These are phyloP conservation scores for Mergus octosetaceus DNA, from an alignment of 2,797 vertebrate species.

Conservation along the genomic window DNA sequence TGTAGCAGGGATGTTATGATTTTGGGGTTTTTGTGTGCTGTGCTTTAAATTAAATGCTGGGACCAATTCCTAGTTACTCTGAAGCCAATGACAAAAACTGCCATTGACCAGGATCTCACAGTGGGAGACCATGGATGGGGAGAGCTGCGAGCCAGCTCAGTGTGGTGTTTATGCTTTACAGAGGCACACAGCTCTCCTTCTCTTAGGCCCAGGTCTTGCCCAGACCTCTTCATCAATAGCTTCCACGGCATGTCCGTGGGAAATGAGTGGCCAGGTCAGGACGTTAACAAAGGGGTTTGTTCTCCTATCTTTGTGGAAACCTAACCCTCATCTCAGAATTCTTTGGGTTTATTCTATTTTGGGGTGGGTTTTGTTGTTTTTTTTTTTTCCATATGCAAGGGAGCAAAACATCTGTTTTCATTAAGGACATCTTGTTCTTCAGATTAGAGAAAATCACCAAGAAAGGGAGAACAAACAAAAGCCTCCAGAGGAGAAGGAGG, in stretches of 20 bases:
- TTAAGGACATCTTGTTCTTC: slow-evolving; percentile 66
- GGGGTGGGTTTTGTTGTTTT: neutral
- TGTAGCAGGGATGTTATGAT: slow-evolving; percentile 66
- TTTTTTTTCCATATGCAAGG: slow-evolving; percentile 24
- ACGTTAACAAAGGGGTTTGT: neutral
- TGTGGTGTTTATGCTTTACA: slow-evolving; percentile 34
- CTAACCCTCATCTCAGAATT: neutral
- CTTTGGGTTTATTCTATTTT: slow-evolving; percentile 39
- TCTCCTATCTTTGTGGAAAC: neutral
- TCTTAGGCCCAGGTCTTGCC: neutral
- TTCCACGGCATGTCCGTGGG: fast-evolving
- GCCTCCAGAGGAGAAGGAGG: slow-evolving; percentile 19
- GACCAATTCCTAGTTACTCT: slow-evolving; percentile 36
- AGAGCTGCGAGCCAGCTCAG: slow-evolving; percentile 46
- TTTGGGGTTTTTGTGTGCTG: slow-evolving; percentile 46
- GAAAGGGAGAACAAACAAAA: slow-evolving; percentile 58
- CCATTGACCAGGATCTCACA: slow-evolving; percentile 66
- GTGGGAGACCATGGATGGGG: slow-evolving; percentile 52
- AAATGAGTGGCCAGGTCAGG: neutral
- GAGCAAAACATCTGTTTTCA: slow-evolving; percentile 65
- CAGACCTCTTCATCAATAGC: neutral
- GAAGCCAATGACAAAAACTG: slow-evolving; percentile 67
- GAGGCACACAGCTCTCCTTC: neutral
- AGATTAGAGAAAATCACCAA: slow-evolving; percentile 60
- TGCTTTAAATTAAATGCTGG: slow-evolving; percentile 71